phyloP scores from a whole-genome alignment of 2,888 invertebrate genomes.

The Eristalinus aeneus region DNA sequence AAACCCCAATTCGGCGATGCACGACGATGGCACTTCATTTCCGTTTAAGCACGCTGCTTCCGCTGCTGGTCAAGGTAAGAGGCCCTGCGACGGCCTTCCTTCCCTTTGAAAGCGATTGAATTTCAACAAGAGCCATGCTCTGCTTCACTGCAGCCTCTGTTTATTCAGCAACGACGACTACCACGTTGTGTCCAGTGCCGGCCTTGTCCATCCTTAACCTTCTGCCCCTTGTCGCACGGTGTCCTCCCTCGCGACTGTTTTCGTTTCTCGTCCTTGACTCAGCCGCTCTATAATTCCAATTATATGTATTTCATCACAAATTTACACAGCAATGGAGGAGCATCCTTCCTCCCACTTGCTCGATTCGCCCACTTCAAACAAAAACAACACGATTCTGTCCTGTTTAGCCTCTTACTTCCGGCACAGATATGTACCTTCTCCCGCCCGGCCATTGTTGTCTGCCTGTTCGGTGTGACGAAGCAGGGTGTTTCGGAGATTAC shows the following conservation, averaged over 20 bases:
- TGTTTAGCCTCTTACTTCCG: neutral
- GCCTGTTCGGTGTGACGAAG: neutral
- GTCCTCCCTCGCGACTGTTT: neutral
- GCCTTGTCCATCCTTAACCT: neutral
- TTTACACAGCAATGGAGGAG: too few relatives aligned
- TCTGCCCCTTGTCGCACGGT: too few relatives aligned
- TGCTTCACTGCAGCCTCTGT: neutral
- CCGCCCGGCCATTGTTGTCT: neutral
- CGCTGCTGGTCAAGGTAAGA: neutral
- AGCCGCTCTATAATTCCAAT: neutral
- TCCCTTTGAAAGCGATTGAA: neutral
- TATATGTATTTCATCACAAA: neutral
- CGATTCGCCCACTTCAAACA: neutral
- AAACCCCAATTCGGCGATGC: neutral
- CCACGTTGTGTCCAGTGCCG: neutral
- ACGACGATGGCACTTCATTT: neutral
- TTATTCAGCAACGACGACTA: neutral
- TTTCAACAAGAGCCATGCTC: neutral
- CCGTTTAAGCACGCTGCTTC: neutral
- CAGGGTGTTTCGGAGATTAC: constrained; percentile 27
- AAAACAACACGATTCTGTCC: neutral
- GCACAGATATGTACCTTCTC: neutral
- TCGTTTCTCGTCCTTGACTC: neutral
- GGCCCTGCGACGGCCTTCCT: neutral
- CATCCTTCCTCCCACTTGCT: too few relatives aligned